Base-by-base conservation (phyloP, 2,113 vertebrate species). In the Tylochromis polylepis region DNA sequence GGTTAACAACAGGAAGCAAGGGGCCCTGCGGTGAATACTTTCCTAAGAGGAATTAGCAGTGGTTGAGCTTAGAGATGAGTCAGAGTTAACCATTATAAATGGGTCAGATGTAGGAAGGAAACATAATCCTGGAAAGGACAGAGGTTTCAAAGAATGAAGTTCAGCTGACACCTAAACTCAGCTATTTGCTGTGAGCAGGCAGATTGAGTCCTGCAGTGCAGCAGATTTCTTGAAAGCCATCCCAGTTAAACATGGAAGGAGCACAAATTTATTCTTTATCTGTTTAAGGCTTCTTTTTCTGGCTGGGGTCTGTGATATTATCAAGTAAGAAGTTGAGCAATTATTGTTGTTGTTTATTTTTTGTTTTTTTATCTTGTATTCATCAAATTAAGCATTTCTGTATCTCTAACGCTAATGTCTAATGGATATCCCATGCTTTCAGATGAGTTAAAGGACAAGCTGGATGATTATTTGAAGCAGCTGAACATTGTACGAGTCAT, bases 401-500 rank as follows among this genome's bases (percentile, higher is more conserved):
- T 57, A 22, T 41, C 20, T 31, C 7, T 4, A 7, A 16, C 12
- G 78, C 3, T 38, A 43, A 20, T 27, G 3, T 62, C 56, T 78
- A n/a, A 49, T 56, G 36, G 3, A 11, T n/a, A 16, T 85, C 4
- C 18, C 43, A 10, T 9, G 2, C 36, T 84, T 94, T 60, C 96
- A 99, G 99, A 98, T 16, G 96, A 95, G 79, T 92, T 99, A 90
- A 98, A 98, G 88, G 97, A 96, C 41, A 95, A 97, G 89, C 93
- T 99, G 87, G 98, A 99, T 43, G 95, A 97, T 38, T 99, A 98
- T 51, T 86, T 99, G 88, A 98, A 97, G 92, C 96, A 94, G 60
- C 97, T 99, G 92, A 96, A 95, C 83, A 97, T 98, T 24, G 98
- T 99, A 70, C 97, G 95, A 87, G 97, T 99, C 34, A 97, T 99